phyloP scores from a whole-genome alignment of 2,888 invertebrate species.

The Thymelicus sylvestris region DNA sequence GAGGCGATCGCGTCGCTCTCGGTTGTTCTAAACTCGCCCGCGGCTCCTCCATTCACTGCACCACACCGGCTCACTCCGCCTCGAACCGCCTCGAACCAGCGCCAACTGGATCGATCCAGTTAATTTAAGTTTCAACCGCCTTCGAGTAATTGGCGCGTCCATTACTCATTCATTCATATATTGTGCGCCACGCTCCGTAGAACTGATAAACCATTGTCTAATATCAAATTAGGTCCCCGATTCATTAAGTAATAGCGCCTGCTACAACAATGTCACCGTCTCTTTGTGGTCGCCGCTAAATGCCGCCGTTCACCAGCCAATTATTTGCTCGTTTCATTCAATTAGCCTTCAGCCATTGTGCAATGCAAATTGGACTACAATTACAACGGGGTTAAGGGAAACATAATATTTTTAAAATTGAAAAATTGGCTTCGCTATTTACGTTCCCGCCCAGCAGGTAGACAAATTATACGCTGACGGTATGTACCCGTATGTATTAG shows the following conservation, averaged over 20 bases:
- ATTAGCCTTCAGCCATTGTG: slow-evolving; percentile 24
- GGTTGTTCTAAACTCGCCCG: slow-evolving; percentile 29
- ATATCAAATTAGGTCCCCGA: slow-evolving; percentile 52
- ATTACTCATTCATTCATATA: slow-evolving; percentile 24
- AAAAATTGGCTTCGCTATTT: background rate
- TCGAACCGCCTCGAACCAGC: slow-evolving; percentile 17
- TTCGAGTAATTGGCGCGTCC: slow-evolving; percentile 19
- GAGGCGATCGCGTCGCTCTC: slow-evolving; percentile 43
- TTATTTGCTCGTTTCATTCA: slow-evolving; percentile 27
- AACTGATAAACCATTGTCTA: slow-evolving; percentile 45
- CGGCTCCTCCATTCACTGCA: slow-evolving; percentile 24
- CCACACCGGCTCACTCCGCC: slow-evolving; percentile 8
- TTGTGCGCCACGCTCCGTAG: slow-evolving; percentile 14
- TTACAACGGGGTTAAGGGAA: slow-evolving; percentile 4
- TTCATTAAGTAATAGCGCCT: slow-evolving; percentile 43
- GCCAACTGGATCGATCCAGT: slow-evolving; percentile 27
- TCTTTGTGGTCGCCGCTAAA: slow-evolving; percentile 21
- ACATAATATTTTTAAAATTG: background rate
- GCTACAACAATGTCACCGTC: background rate
- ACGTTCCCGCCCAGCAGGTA: too few relatives aligned
- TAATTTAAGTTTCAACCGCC: slow-evolving; percentile 29
- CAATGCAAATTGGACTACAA: slow-evolving; percentile 15
- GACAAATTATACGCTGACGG: too few relatives aligned
- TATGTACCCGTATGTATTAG: too few relatives aligned
- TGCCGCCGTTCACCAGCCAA: slow-evolving; percentile 20